These are phyloP conservation scores for Calidris pugnax DNA, from an alignment of 2,113 vertebrate species.

Conservation along the genomic window DNA sequence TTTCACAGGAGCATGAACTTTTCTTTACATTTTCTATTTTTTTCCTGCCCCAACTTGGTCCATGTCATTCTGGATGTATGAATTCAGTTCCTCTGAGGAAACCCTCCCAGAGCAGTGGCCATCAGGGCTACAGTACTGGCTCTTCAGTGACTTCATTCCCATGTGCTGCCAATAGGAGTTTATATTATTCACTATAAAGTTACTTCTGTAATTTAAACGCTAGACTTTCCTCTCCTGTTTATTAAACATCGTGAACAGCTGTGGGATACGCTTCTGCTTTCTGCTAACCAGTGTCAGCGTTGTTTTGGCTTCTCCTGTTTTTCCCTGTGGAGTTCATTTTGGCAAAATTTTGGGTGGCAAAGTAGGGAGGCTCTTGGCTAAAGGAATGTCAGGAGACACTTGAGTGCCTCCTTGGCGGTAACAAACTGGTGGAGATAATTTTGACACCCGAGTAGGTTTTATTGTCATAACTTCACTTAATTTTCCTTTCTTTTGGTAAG, in stretches of 20 bases:
- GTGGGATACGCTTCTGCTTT: not conserved
- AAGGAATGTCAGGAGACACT: not conserved
- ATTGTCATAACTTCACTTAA: not conserved
- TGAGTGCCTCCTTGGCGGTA: not conserved
- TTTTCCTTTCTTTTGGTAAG: not conserved
- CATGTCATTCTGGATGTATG: accelerated
- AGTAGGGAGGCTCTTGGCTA: not conserved
- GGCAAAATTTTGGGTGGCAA: not conserved
- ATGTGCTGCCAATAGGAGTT: not conserved
- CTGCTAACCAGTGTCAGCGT: not conserved
- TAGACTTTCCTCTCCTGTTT: not conserved
- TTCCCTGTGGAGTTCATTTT: not conserved
- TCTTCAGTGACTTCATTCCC: not conserved
- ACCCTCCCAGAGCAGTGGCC: not conserved
- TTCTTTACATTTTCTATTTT: not conserved
- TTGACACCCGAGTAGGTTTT: not conserved
- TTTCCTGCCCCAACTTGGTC: not conserved
- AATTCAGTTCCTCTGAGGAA: not conserved
- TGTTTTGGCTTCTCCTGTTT: not conserved
- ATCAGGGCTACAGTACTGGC: not conserved
- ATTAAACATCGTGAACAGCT: not conserved
- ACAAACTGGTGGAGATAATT: not conserved
- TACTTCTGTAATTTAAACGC: not conserved
- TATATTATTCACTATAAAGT: not conserved
- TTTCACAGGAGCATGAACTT: not conserved